Percentiles rank a stretch among this genome's conserved stretches.
phyloP scores from a whole-genome alignment of 2,888 invertebrate species.

The Norana najaformis region DNA sequence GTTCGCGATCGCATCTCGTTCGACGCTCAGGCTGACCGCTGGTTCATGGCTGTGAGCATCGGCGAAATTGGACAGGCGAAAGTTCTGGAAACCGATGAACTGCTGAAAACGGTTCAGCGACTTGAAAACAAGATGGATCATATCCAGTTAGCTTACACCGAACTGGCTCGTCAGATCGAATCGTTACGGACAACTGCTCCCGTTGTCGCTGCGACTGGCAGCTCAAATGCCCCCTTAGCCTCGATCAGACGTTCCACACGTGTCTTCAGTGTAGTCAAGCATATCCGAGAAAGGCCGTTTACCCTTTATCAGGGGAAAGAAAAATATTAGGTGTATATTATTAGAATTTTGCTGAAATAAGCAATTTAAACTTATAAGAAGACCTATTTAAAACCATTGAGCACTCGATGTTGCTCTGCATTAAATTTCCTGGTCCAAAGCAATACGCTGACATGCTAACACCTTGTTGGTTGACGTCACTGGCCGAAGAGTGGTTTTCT shows the following conservation, averaged over 20 bases:
- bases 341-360: too few relatives aligned
- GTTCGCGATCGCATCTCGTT: constrained; percentile 29
- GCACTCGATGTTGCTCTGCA: too few relatives aligned
- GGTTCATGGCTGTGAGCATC: constrained; percentile 32
- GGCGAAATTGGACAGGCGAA: background rate
- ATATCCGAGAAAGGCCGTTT: constrained; percentile 24
- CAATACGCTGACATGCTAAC: too few relatives aligned
- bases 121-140: constrained; percentile 37
- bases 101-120: constrained; percentile 27
- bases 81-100: constrained; percentile 24
- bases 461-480: too few relatives aligned
- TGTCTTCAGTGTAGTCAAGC: background rate
- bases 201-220: background rate
- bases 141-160: constrained; percentile 21
- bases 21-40: constrained; percentile 35
- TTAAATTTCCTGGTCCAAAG: too few relatives aligned
- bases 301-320: background rate
- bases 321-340: background rate
- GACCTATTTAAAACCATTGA: too few relatives aligned
- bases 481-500: too few relatives aligned
- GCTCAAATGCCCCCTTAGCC: background rate
- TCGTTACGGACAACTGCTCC: background rate
- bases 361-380: too few relatives aligned
- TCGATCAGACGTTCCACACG: background rate
- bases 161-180: constrained; percentile 32